phyloP scores from a whole-genome alignment of 1,140 invertebrate genomes.

The Carcinoscorpius rotundicauda region DNA sequence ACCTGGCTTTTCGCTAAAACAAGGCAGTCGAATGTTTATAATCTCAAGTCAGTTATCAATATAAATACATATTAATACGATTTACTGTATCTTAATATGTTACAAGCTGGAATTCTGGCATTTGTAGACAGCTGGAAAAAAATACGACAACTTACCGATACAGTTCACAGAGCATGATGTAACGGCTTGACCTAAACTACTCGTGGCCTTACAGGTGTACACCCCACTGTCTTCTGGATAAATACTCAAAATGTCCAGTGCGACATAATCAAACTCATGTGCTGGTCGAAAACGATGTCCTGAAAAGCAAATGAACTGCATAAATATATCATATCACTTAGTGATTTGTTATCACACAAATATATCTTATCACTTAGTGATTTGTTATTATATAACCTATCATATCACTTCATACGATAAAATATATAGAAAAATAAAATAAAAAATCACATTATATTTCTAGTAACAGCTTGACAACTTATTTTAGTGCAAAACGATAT shows the following conservation, averaged over 20 bases:
- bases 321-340: no score
- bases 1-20: conserved; percentile 65
- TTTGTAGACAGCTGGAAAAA: no score
- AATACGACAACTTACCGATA: conserved; percentile 7
- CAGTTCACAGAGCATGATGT: conserved; percentile 19
- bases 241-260: conserved; percentile 85
- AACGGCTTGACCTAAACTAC: conserved; percentile 80
- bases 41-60: no score
- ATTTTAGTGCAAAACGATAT: no score
- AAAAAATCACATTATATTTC: no score
- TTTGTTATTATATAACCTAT: neutral
- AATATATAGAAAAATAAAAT: no score
- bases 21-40: no score
- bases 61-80: no score
- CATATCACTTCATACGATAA: no score
- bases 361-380: neutral
- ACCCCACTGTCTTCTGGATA: conserved; percentile 95
- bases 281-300: conserved; percentile 90
- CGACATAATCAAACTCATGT: conserved; percentile 96
- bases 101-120: no score
- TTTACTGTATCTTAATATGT: no score
- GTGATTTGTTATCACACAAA: neutral
- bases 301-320: conserved; percentile 17
- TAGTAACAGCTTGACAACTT: no score
- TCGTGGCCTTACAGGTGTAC: conserved; percentile 83